These are phyloP conservation scores for Austrofundulus limnaeus DNA, from an alignment of 2,113 vertebrate genomes.

Conservation along the genomic window DNA sequence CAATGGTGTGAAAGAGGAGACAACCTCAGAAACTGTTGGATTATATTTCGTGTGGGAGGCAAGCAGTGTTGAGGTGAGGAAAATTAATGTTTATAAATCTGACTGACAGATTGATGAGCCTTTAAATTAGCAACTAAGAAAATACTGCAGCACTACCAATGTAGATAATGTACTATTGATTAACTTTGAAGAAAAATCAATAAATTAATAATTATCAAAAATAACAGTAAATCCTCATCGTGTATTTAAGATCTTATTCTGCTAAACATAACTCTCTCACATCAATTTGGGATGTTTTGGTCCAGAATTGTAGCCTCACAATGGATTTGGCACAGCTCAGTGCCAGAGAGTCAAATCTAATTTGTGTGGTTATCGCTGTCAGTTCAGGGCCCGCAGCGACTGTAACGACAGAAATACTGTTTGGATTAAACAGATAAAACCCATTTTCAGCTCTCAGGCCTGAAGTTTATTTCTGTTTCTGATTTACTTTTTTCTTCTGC, in stretches of 20 bases:
- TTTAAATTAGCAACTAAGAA: conserved; percentile 50
- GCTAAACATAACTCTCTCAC: conserved; percentile 52
- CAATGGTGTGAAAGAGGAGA: conserved; percentile 43
- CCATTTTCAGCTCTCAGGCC: conserved; percentile 44
- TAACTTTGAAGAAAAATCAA: conserved; percentile 31
- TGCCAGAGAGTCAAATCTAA: conserved; percentile 65
- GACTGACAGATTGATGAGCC: conserved; percentile 49
- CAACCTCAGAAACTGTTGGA: conserved; percentile 23
- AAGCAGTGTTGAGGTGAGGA: conserved; percentile 64
- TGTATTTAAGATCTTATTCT: conserved; percentile 33
- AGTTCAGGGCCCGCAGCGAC: conserved; percentile 52
- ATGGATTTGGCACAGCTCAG: conserved; percentile 63
- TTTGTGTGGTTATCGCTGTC: conserved; percentile 71
- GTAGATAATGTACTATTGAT: conserved; percentile 44
- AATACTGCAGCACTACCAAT: conserved; percentile 20
- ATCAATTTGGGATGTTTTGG: conserved; percentile 43
- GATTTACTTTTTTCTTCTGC: conserved; percentile 34
- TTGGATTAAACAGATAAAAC: conserved; percentile 58
- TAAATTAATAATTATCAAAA: too few relatives aligned
- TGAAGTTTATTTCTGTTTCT: conserved; percentile 53
- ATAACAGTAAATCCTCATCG: conserved; percentile 48
- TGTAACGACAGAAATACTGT: conserved; percentile 60
- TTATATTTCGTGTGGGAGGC: conserved; percentile 33
- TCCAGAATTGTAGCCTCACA: conserved; percentile 51
- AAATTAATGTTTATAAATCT: conserved; percentile 37